Evolutionary conservation across 2,797 vertebrate genomes (phyloP), one percentile per base, ranked within the genome.

Genomic region (Podargus strigoides): DNA sequence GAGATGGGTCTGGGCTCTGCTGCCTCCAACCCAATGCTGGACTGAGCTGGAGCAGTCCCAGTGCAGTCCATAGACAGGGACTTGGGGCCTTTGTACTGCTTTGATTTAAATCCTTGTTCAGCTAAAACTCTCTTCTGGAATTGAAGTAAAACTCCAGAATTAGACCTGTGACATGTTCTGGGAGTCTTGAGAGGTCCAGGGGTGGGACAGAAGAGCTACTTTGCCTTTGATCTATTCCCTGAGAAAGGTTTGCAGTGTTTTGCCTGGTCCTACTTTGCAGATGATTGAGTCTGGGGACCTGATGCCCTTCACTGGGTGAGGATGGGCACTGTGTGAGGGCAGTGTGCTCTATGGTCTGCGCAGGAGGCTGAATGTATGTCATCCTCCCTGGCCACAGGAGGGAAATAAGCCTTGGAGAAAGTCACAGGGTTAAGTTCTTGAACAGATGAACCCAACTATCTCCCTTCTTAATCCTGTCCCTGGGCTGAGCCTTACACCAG

Each of bases 281-380:
- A 32, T 85, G 28, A 46, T 24, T 63, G 22, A n/a, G 4, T 52
- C 13, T n/a, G 67, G 20, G 17, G 41, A 19, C 49, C 27, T 39
- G 44, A 6, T 22, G 42, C 32, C 39, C 36, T 23, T 62, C 10
- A 2, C 15, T 30, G 9, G 23, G 19, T 46, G 52, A 46, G 26
- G 69, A 30, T 19, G 27, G 52, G 50, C 12, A 1, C 58, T 41
- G 60, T 8, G 16, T 2, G 3, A 19, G 28, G 13, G 23, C 62
- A 5, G 23, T 3, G 26, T 17, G 7, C 7, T 4, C 0, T 13
- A 1, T 26, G 17, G 19, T 16, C 27, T 4, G 6, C 67, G 49
- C 9, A 1, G 36, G 14, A 21, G 60, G 22, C 68, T 36, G 24
- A 2, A 0, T 42, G 10, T 53, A 16, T 12, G 1, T 62, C 59